phyloP scores from a whole-genome alignment of 2,113 vertebrate genomes.

The Callipepla californica region DNA sequence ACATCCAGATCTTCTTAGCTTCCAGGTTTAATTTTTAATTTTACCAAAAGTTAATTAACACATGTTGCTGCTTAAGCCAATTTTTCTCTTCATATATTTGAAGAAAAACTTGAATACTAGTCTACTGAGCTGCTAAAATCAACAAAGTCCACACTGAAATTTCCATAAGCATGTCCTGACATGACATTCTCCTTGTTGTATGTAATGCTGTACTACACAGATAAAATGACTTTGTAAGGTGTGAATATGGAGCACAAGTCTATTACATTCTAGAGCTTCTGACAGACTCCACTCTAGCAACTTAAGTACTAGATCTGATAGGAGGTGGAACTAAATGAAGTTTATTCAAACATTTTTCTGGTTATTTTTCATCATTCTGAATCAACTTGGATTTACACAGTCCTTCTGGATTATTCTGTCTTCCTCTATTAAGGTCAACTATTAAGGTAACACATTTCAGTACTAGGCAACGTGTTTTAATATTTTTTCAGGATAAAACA shows the following conservation, averaged over 20 bases:
- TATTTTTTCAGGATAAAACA: neutral
- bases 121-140: neutral
- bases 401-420: neutral
- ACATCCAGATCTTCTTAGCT: neutral
- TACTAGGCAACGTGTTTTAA: neutral
- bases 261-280: neutral
- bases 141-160: accelerated
- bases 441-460: neutral
- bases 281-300: neutral
- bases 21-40: neutral
- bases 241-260: neutral
- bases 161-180: neutral
- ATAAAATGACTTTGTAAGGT: neutral
- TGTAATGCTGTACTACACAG: neutral
- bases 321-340: neutral
- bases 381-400: neutral
- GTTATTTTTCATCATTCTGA: neutral
- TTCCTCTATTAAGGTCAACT: neutral
- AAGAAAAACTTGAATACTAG: neutral
- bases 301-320: neutral
- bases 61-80: neutral
- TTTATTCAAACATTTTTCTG: neutral
- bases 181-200: neutral
- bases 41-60: neutral
- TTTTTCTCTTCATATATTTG: neutral